Evolutionary conservation across 64 coral and sea anemone genomes (phyloP).

Genomic region (Anthopleura sola): DNA sequence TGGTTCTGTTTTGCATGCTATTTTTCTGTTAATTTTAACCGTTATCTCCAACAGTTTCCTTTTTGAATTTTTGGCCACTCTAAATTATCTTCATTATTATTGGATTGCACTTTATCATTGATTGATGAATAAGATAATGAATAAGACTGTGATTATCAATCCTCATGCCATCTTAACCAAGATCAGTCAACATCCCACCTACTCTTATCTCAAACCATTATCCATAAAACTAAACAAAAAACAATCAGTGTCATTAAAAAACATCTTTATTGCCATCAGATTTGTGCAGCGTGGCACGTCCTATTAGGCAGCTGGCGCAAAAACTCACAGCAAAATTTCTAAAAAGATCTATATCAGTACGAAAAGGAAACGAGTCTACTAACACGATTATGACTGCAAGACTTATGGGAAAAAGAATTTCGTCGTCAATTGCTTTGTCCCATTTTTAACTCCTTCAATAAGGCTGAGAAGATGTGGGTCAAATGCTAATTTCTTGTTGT

Average conservation of each 20-base stretch:
- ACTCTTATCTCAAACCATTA: not conserved
- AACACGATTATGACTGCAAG: not conserved
- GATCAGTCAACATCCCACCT: not conserved
- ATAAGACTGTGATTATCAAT: no score
- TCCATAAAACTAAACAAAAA: not conserved
- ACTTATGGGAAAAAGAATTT: not conserved
- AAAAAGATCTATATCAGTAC: not conserved
- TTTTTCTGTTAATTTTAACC: no score
- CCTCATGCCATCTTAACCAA: no score
- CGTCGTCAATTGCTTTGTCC: not conserved
- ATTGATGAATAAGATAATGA: no score
- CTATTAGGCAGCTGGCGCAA: not conserved
- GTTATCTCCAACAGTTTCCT: no score
- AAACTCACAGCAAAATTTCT: not conserved
- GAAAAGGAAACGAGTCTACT: not conserved
- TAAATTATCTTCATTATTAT: no score
- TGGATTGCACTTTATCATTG: no score
- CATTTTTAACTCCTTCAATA: not conserved
- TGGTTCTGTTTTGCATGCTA: no score
- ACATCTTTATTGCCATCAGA: not conserved
- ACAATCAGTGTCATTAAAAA: not conserved
- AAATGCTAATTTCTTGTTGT: not conserved
- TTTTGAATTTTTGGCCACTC: no score
- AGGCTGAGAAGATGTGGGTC: not conserved
- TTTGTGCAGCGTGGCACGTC: not conserved